These are phyloP conservation scores for Apodemia mormo DNA, from an alignment of 2,888 invertebrate genomes.

Conservation along the genomic window DNA sequence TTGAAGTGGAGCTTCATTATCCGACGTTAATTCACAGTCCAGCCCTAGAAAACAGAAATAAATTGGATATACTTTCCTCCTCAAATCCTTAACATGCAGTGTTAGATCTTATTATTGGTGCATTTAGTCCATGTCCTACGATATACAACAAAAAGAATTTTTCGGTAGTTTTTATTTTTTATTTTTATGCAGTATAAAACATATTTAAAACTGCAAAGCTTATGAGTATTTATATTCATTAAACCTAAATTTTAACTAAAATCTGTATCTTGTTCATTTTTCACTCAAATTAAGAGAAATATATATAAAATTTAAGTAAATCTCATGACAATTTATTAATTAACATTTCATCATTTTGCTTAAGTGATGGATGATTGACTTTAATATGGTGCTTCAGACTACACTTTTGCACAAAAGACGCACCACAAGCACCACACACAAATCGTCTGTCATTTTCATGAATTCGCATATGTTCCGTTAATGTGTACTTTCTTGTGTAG, in stretches of 20 bases:
- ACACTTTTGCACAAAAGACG: constrained; percentile 66
- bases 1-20: constrained; percentile 47
- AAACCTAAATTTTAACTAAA: too few relatives aligned
- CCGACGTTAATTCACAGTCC: constrained; percentile 46
- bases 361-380: constrained; percentile 57
- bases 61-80: constrained; percentile 43
- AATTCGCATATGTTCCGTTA: constrained; percentile 70
- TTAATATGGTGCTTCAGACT: constrained; percentile 66
- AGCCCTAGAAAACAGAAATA: constrained; percentile 71
- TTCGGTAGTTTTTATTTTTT: too few relatives aligned
- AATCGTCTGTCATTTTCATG: constrained; percentile 68
- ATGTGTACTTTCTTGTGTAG: constrained; percentile 70
- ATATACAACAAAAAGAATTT: neutral
- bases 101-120: constrained; percentile 36
- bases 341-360: constrained; percentile 25
- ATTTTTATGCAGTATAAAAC: too few relatives aligned
- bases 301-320: constrained; percentile 1
- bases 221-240: too few relatives aligned
- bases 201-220: too few relatives aligned
- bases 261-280: too few relatives aligned
- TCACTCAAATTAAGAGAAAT: too few relatives aligned
- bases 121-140: constrained; percentile 31
- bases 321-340: neutral
- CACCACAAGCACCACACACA: constrained; percentile 60
- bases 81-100: constrained; percentile 41